Percentiles rank a stretch among this genome's conserved stretches.
phyloP scores from a whole-genome alignment of 2,888 invertebrate genomes.

The Parascotia fuliginaria region DNA sequence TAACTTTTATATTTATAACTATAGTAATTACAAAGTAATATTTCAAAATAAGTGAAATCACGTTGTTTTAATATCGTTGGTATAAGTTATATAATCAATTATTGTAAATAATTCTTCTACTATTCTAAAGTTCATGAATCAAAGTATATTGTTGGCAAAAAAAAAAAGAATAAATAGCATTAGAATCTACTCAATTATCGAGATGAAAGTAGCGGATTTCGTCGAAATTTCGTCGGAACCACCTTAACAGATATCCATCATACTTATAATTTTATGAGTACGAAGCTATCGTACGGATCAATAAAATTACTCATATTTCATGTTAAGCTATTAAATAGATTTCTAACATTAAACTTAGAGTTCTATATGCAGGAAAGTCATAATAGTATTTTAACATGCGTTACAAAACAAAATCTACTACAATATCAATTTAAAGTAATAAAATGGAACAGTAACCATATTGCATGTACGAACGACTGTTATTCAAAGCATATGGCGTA shows the following conservation, averaged over 20 bases:
- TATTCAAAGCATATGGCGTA: slow-evolving; percentile 1
- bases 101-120: no score
- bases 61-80: no score
- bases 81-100: no score
- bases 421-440: slow-evolving; percentile 3
- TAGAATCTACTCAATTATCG: no score
- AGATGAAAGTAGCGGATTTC: no score
- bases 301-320: background rate
- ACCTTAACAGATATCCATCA: background rate
- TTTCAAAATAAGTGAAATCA: no score
- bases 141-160: no score
- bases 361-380: background rate
- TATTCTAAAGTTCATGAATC: no score
- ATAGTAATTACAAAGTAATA: no score
- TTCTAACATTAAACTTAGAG: background rate
- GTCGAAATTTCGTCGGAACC: no score
- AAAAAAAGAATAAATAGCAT: no score
- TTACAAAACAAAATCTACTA: slow-evolving; percentile 1
- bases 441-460: slow-evolving; percentile 6
- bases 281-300: background rate
- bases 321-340: background rate
- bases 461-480: slow-evolving; percentile 1
- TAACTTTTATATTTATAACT: no score
- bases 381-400: background rate
- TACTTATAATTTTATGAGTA: background rate